Evolutionary conservation across 2,888 invertebrate species (phyloP), one percentile per base, ranked within the genome.

Genomic region (Priapulus caudatus): DNA sequence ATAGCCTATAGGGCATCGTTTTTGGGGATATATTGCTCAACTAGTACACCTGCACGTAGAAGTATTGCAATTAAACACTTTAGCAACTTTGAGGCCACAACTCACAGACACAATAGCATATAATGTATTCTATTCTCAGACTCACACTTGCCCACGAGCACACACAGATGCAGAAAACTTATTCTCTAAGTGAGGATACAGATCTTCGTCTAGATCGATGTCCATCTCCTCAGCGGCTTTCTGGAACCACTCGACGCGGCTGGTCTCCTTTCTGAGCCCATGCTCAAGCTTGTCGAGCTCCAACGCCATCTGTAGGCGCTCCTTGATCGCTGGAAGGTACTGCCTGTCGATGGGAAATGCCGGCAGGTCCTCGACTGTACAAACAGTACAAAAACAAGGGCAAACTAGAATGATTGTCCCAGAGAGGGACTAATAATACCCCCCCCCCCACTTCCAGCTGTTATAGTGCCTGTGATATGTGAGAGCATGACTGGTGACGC

Each of bases 201-300:
- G n/a, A 55, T 81, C 81, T 43, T 87, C 84, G 63, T 91, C 91
- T 1, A 92, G 73, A 10, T 73, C 73, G 43, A 79, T 64, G 69
- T 95, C 95, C 82, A 91, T 86, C 59, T 92, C 90, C 58, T 81
- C 78, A 0, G 89, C 88, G 1, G 84, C 83, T 66, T 83, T 84
- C 60, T 84, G 81, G 65, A 87, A 75, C 95, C 95, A 97, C 20
- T 84, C 84, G 58, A n/a, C 58, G 53, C 63, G 62, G 47, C 61
- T 59, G 57, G 66, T 65, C 43, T 64, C 65, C 64, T 61, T 87
- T 79, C 77, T 73, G 63, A 75, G 77, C 62, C 85, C 75, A 68
- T 88, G 83, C 53, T 75, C 74, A 50, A 86, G 67, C 47, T 78
- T 78, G 67, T 95, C 93, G 43, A 93, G 75, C 59, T 85, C 81